Base-by-base conservation (phyloP, 2,113 vertebrate genomes). In the Gymnobelideus leadbeateri region DNA sequence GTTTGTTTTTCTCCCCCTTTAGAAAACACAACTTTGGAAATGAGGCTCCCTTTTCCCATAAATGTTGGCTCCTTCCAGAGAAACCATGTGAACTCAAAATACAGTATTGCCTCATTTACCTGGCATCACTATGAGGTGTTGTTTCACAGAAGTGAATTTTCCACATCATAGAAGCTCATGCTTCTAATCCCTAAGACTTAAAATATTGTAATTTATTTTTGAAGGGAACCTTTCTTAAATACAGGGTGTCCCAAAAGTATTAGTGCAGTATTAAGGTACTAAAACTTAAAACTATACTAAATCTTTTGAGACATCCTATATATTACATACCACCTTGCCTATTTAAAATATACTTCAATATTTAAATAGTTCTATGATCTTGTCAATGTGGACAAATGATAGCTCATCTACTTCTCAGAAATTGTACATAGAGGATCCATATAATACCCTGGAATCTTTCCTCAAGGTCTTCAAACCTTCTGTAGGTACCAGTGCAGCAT, bases 21-120 rank as follows among this genome's bases (percentile, higher is more conserved):
- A 14, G 96, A 96, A 97, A 94, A 91, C 91, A 92, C 61, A 84
- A 57, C 97, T 98, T 95, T 68, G 94, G 94, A 96, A 98, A 97
- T 37, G 28, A 3, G 31, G 93, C n/a, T 97, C 43, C 96, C 95
- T 53, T 95, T 98, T 95, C 95, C 77, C 90, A 96, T 96, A 97
- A 97, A 96, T 57, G 23, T 96, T 61, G 50, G 51, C 0, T 0
- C 93, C 94, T 96, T 94, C 92, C 31, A 97, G 97, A 97, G 53
- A 96, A 93, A 52, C 90, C 0, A 0, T 24, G 21, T 51, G 54
- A 91, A 96, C 91, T 90, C n/a, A 91, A 26, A 57, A 84, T 92
- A 57, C 77, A 8, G 95, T 55, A 53, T 94, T 95, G 51, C 90
- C 93, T 92, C 93, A 89, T 84, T 90, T 8, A 93, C 92, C 89